Evolutionary conservation across 23 tunicate species (phyloP), one percentile per base, ranked within the genome.

Genomic region (Trididemnum nubilum): DNA sequence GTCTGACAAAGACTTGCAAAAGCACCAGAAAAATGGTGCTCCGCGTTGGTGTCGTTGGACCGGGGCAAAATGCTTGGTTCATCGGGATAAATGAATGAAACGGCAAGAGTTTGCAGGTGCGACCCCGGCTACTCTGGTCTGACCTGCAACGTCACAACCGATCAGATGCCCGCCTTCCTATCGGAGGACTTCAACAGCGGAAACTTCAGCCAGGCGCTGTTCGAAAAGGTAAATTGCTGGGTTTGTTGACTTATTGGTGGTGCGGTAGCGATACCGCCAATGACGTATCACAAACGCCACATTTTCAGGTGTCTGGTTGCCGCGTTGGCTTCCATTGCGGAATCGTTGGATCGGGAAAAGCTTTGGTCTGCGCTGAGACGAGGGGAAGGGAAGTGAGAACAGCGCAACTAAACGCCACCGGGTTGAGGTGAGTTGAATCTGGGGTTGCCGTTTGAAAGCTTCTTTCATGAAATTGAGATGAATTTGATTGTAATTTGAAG

Each of bases 301-400:
- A 9, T 24, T 7, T 64, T 25, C 30, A 90, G 96, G 83, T 51
- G 15, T 25, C 72, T 1, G 96, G 96, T 19, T 35, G 82, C 33
- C 24, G 22, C 5, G 67, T 92, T 44, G 85, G 97, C 0, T 92
- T 88, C 76, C 81, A 64, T 9, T 92, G 97, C 57, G 97, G 97
- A 33, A 75, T 87, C 24, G 74, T 92, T 34, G 86, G 92, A 1
- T 84, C 82, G 23, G 97, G 88, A 35, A 92, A 87, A 64, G 65
- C 97, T 31, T 77, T 92, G 27, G 97, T 92, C 5, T 92, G 82
- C 65, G 59, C 69, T 44, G 79, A 66, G 7, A 32, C 31, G 0
- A 88, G 82, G 15, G 29, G 21, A 1, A 57, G 97, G 37, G 31
- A 32, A 34, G 39, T 92, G 49, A 51, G 80, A 59, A 92, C 97